These are phyloP conservation scores for Palythoa heliodiscus DNA, from an alignment of 92 coral and sea anemone species.

Conservation along the genomic window DNA sequence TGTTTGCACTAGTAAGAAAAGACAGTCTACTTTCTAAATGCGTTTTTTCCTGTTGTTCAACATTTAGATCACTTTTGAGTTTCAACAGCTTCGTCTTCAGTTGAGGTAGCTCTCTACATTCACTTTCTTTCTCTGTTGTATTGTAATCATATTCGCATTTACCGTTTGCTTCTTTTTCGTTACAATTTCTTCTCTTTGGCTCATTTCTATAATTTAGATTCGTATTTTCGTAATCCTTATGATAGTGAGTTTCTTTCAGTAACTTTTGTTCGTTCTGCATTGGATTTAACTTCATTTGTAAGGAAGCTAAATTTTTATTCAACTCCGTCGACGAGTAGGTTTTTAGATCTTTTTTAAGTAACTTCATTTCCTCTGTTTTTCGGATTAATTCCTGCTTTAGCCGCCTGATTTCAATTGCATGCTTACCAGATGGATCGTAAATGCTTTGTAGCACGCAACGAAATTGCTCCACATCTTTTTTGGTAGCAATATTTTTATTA, in stretches of 20 bases:
- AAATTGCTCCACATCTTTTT: not conserved
- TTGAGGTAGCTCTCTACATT: not conserved
- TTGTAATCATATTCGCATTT: not conserved
- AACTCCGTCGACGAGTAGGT: not conserved
- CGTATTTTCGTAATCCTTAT: not conserved
- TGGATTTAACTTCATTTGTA: not conserved
- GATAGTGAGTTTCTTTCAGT: not conserved
- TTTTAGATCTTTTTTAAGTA: not conserved
- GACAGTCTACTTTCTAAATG: conserved; percentile 14
- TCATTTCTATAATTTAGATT: not conserved
- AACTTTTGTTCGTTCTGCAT: not conserved
- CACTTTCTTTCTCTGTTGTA: not conserved
- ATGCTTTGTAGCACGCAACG: not conserved
- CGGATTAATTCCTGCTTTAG: not conserved
- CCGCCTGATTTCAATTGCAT: not conserved
- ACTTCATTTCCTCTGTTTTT: not conserved
- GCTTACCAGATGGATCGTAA: not conserved
- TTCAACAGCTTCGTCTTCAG: not conserved
- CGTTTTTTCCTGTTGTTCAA: conserved; percentile 21
- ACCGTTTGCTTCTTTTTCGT: not conserved
- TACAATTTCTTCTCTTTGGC: not conserved
- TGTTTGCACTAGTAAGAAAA: conserved; percentile 12
- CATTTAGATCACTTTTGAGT: conserved; percentile 24
- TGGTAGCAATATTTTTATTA: not conserved
- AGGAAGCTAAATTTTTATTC: not conserved